These are phyloP conservation scores for Tinamus guttatus DNA, from an alignment of 2,113 vertebrate species.

Conservation along the genomic window DNA sequence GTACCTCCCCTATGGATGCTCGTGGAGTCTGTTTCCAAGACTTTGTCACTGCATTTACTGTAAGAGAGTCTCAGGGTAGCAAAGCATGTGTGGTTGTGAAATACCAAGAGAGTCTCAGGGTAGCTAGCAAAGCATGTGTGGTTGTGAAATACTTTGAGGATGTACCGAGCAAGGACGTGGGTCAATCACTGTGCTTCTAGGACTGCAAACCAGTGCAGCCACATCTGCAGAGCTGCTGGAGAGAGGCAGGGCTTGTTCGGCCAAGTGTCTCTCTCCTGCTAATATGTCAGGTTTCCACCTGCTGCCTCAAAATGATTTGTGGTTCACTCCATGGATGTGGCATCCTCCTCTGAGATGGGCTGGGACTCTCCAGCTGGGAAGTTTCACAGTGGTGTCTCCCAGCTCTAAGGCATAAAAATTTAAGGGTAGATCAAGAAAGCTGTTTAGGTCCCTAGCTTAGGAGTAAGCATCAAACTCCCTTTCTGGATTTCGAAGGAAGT, in stretches of 20 bases:
- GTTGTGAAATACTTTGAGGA: background rate
- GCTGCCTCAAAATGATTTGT: slow-evolving; percentile 16
- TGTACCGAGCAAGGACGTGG: background rate
- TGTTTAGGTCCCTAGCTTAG: background rate
- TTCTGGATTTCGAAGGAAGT: background rate
- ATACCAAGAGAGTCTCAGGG: background rate
- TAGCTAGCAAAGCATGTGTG: background rate
- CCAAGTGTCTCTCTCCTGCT: background rate
- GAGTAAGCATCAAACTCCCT: background rate
- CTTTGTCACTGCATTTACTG: background rate
- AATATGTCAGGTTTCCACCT: background rate
- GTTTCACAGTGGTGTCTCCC: background rate
- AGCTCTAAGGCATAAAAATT: background rate
- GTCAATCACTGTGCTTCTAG: background rate
- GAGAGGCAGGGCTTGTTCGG: background rate
- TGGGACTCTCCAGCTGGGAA: background rate
- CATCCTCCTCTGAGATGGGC: background rate
- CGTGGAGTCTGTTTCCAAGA: background rate
- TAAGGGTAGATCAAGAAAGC: background rate
- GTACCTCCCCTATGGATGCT: background rate
- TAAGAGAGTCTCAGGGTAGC: background rate
- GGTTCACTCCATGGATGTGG: background rate
- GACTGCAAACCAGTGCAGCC: background rate
- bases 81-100: background rate
- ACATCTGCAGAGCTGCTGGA: background rate